phyloP scores from a whole-genome alignment of 2,797 vertebrate genomes.

The Lepus oiostolus region DNA sequence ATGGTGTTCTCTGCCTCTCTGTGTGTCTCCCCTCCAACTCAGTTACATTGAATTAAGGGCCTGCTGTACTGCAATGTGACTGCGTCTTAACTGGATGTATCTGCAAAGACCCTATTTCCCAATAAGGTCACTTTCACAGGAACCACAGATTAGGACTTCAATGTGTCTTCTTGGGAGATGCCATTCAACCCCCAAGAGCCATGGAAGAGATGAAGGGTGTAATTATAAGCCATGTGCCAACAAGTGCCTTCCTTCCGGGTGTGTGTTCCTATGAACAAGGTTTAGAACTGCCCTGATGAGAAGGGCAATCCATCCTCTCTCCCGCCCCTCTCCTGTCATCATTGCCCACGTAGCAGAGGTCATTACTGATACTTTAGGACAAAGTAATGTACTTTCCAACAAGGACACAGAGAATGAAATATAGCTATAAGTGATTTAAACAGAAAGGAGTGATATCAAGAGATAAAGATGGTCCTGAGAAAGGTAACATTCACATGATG shows the following conservation, averaged over 20 bases:
- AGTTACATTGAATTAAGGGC: neutral
- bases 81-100: neutral
- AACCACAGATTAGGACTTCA: neutral
- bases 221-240: neutral
- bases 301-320: neutral
- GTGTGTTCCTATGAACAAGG: neutral
- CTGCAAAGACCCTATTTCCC: neutral
- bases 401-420: neutral
- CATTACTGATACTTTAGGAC: neutral
- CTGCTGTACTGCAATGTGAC: neutral
- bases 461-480: neutral
- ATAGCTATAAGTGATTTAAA: neutral
- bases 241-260: neutral
- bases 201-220: neutral
- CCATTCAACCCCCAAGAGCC: neutral
- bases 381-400: neutral
- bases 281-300: neutral
- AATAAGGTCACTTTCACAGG: neutral
- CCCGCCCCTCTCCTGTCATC: neutral
- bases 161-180: neutral
- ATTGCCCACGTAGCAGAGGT: neutral
- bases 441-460: slow-evolving; percentile 11
- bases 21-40: neutral
- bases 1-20: neutral
- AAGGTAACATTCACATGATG: neutral